phyloP scores from a whole-genome alignment of 2,113 vertebrate genomes.

The Syrmaticus mikado region DNA sequence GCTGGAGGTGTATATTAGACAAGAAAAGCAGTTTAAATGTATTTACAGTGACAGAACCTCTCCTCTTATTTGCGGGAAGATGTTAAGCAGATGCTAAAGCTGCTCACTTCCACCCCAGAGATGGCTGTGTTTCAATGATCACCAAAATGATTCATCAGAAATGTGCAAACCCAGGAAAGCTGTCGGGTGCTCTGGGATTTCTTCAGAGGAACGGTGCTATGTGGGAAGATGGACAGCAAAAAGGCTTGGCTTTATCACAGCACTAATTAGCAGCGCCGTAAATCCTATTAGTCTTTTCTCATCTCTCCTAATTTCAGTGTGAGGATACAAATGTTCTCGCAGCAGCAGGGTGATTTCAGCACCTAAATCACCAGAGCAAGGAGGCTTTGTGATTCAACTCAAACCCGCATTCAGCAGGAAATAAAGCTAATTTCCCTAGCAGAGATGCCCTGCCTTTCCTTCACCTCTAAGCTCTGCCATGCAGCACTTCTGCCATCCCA shows the following conservation, averaged over 20 bases:
- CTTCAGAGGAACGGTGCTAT: not conserved
- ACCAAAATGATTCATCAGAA: not conserved
- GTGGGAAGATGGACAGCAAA: not conserved
- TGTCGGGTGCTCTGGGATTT: not conserved
- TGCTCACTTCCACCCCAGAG: not conserved
- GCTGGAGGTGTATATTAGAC: not conserved
- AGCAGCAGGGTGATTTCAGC: not conserved
- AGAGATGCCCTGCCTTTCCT: not conserved
- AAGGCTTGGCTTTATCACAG: not conserved
- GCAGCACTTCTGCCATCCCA: rapidly evolving
- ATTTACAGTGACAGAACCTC: slow-evolving; percentile 20
- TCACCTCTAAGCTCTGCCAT: not conserved
- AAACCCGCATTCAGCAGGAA: not conserved
- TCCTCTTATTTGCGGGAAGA: not conserved
- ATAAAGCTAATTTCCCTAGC: not conserved
- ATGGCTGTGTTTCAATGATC: not conserved
- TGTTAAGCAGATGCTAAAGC: not conserved
- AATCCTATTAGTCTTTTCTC: not conserved
- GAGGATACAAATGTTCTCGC: not conserved
- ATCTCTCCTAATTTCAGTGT: not conserved
- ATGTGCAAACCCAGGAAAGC: not conserved
- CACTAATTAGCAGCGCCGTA: not conserved
- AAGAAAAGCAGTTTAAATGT: not conserved
- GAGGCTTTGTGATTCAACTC: not conserved
- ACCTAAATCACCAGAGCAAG: not conserved